Conservation (phyloP, 2,888 invertebrate species). For the Noctua comes region DNA sequence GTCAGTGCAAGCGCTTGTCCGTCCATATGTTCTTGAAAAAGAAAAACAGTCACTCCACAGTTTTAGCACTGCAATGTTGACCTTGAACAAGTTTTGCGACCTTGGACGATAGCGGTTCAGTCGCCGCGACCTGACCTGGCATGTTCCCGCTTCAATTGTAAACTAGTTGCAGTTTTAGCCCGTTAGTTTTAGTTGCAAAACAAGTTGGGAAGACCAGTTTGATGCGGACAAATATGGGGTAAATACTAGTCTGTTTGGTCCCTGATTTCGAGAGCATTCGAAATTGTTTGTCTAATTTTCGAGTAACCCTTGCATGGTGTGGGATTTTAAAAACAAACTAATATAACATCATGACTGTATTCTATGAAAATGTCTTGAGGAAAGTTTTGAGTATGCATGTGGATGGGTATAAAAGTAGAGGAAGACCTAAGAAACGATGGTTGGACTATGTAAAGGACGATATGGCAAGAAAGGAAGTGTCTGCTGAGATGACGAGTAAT, state of each 20-base stretch:
- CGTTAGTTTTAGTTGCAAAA: conserved; percentile 43
- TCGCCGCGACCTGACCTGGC: background rate
- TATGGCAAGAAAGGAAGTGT: no score
- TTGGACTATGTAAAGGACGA: no score
- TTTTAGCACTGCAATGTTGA: background rate
- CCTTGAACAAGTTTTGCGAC: conserved; percentile 54
- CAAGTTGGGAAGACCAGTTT: conserved; percentile 13
- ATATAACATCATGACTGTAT: background rate
- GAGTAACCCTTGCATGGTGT: background rate
- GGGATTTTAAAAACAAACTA: background rate
- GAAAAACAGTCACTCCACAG: conserved; percentile 6
- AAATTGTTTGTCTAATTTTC: background rate
- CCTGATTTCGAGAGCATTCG: background rate
- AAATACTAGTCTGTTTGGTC: background rate
- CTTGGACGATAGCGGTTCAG: conserved; percentile 21
- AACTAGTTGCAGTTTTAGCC: conserved; percentile 30
- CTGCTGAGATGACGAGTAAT: no score
- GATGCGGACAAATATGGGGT: background rate
- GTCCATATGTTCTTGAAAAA: background rate
- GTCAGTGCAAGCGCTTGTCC: background rate
- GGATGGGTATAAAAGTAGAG: no score
- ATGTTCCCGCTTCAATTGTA: conserved; percentile 17
- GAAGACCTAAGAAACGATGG: no score
- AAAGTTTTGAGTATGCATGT: no score
- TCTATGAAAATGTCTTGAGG: no score